Evolutionary conservation across 2,888 invertebrate genomes (phyloP).

Genomic region (Taenaris catops): DNA sequence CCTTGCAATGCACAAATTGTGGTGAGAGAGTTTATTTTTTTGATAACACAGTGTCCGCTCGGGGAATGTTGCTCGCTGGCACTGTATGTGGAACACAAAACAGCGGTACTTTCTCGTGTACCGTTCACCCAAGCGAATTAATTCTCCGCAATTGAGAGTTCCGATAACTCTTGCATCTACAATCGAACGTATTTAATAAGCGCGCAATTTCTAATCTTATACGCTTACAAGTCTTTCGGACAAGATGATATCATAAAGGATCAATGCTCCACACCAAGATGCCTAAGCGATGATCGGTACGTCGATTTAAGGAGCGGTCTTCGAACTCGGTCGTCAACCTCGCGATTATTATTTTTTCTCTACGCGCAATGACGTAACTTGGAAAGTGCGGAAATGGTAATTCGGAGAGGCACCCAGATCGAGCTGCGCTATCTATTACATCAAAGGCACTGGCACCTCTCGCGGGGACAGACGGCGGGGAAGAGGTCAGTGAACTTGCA

Average conservation of each 20-base stretch:
- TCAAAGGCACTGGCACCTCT: conserved; percentile 57
- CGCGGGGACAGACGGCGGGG: conserved; percentile 49
- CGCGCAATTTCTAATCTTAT: conserved; percentile 29
- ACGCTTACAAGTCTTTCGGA: conserved; percentile 29
- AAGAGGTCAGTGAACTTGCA: conserved; percentile 70
- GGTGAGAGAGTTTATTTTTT: conserved; percentile 15
- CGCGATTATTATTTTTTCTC: conserved; percentile 44
- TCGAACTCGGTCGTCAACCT: conserved; percentile 59
- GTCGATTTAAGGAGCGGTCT: conserved; percentile 41
- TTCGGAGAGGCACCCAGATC: conserved; percentile 43
- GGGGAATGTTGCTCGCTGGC: conserved; percentile 15
- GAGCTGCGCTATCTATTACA: conserved; percentile 56
- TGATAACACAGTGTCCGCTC: conserved; percentile 12
- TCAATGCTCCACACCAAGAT: conserved; percentile 66
- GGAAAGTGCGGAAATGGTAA: conserved; percentile 74
- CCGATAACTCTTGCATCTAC: conserved; percentile 26
- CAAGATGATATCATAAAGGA: conserved; percentile 75
- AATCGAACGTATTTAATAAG: conserved; percentile 8
- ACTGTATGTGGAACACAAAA: conserved; percentile 19
- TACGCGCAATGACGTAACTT: conserved; percentile 64
- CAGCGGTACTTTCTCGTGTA: conserved; percentile 68
- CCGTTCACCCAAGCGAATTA: conserved; percentile 56
- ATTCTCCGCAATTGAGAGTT: conserved; percentile 56
- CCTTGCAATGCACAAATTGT: conserved; percentile 29
- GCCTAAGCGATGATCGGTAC: conserved; percentile 61